phyloP scores from a whole-genome alignment of 2,113 vertebrate species.

The Nibea albiflora region DNA sequence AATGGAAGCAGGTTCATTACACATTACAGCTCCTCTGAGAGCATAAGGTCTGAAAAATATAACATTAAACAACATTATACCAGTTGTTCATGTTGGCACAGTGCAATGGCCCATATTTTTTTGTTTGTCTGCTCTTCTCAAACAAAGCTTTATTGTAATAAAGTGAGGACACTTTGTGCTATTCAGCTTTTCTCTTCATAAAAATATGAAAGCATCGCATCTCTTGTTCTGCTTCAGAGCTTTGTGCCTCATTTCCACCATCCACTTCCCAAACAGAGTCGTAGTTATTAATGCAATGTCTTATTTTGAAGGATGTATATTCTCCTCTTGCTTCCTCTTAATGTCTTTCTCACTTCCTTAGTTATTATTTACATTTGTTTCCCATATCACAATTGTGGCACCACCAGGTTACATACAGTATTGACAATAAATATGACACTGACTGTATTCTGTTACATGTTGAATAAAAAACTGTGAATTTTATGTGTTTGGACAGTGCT shows the following conservation, averaged over 20 bases:
- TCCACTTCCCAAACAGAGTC: constrained; percentile 2
- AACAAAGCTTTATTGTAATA: constrained; percentile 16
- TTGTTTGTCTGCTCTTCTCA: neutral
- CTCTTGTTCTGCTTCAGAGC: constrained; percentile 34
- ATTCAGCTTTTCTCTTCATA: constrained; percentile 38
- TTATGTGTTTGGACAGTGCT: neutral
- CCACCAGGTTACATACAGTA: constrained; percentile 10
- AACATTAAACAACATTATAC: constrained; percentile 14
- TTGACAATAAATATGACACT: constrained; percentile 25
- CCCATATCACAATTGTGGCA: constrained; percentile 3
- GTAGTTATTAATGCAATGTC: constrained; percentile 16
- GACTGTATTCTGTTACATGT: constrained; percentile 46
- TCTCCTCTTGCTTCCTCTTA: constrained; percentile 16
- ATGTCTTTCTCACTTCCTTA: constrained; percentile 17
- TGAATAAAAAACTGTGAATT: constrained; percentile 53
- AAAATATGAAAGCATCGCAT: constrained; percentile 39
- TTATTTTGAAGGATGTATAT: constrained; percentile 37
- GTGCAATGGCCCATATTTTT: constrained; percentile 5
- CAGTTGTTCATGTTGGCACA: neutral
- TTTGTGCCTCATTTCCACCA: constrained; percentile 17
- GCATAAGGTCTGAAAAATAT: constrained; percentile 11
- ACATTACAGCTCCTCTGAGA: neutral
- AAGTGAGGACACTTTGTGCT: constrained; percentile 7
- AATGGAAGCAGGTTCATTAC: neutral
- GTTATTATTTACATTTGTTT: constrained; percentile 21